A percentile compares a stretch with the other conserved stretches of the same genome.
Conservation (phyloP, 2,797 vertebrate genomes). For the Amphiprion clarkii region DNA sequence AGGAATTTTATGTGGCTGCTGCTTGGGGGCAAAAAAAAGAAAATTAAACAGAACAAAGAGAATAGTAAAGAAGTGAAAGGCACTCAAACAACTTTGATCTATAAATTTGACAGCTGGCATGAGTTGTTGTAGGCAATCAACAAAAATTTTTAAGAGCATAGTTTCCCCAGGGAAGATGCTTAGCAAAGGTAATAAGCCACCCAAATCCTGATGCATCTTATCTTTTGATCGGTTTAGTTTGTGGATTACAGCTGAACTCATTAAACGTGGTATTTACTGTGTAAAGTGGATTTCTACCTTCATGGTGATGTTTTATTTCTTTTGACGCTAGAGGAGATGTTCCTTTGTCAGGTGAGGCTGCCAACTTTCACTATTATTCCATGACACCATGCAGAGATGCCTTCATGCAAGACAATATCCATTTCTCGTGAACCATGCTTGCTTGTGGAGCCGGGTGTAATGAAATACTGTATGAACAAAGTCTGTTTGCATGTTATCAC, state of each 20-base stretch:
- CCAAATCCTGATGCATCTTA: neutral
- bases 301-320: conserved; percentile 1
- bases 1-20: neutral
- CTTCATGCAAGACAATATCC: neutral
- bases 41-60: conserved; percentile 18
- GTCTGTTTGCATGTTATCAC: no score
- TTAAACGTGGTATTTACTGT: neutral
- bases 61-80: conserved; percentile 26
- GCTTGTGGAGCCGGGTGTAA: no score
- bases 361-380: neutral
- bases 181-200: neutral
- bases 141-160: neutral
- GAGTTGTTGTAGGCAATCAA: neutral
- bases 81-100: conserved; percentile 3
- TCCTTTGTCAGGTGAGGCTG: neutral
- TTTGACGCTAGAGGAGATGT: neutral
- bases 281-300: neutral
- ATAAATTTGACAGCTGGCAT: neutral
- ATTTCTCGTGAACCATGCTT: neutral
- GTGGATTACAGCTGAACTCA: neutral
- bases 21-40: neutral
- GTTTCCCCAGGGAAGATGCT: neutral
- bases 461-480: no score
- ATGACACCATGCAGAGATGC: neutral
- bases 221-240: neutral